Evolutionary conservation across 2,888 invertebrate genomes (phyloP), one percentile per base, ranked within the genome.

Genomic region (Athalia rosae): DNA sequence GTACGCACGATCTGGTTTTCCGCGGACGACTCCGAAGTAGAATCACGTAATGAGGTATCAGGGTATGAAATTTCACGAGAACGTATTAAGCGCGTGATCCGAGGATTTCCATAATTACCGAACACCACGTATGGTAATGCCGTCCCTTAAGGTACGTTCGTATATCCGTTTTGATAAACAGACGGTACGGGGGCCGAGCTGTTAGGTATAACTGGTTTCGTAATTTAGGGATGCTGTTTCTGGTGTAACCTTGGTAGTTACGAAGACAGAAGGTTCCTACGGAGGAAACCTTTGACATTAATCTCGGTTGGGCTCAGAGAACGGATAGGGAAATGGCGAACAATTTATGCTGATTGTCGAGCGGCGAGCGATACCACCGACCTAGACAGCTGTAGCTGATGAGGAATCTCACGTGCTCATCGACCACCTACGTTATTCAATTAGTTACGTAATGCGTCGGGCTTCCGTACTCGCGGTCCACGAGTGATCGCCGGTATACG

Each of bases 271-370:
- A 48, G 58, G 58, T 11, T 56, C 45, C 47, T 4, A 11, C n/a
- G 28, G 41, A n/a, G 50, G 48, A 53, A 69, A 56, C 69, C 53
- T 67, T 69, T 69, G 77, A 69, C 69, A 50, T 69, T 77, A 77
- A 77, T 77, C 59, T 67, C 13, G 58, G 13, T 69, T 64, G 43
- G 77, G 59, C 47, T 59, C 9, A 50, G 56, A 48, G 45, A 69
- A 48, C 59, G 48, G 62, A 47, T 61, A 48, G 62, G 59, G 56
- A 71, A 58, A 61, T 78, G 41, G 76, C 71, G 79, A 77, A 78
- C 77, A 81, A 81, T 82, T 81, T 79, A 78, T 78, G 79, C 79
- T 79, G 79, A 82, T 81, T 80, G 76, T 76, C 48, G 48, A 50
- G 53, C 13, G 41, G 11, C 28, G 53, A 53, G 2, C 28, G 28